Evolutionary conservation across 2,888 invertebrate species (phyloP).

Genomic region (Reticulitermes lucifugus): DNA sequence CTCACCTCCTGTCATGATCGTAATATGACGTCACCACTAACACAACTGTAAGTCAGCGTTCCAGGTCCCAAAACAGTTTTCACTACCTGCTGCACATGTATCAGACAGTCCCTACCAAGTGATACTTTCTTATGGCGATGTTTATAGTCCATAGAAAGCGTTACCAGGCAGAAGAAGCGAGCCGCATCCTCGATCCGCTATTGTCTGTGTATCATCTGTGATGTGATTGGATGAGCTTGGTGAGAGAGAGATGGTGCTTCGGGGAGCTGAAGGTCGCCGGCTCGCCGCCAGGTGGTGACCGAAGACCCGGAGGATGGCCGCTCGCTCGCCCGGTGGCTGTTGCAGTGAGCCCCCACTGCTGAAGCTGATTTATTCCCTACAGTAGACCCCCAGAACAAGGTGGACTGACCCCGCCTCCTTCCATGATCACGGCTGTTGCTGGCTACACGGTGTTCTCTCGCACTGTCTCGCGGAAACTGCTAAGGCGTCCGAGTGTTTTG

Average conservation of each 20-base stretch:
- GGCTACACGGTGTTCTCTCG: background rate
- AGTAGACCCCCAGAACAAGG: conserved; percentile 7
- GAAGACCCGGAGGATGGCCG: conserved; percentile 28
- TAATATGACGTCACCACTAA: background rate
- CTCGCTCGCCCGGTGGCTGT: conserved; percentile 25
- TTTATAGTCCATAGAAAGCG: conserved; percentile 17
- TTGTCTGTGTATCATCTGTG: conserved; percentile 26
- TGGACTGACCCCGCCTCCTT: conserved; percentile 23
- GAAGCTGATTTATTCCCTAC: conserved; percentile 25
- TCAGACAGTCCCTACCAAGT: background rate
- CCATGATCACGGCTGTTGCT: background rate
- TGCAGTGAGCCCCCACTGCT: background rate
- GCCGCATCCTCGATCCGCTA: conserved; percentile 19
- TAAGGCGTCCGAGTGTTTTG: too few relatives aligned
- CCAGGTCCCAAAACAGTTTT: background rate
- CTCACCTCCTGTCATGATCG: conserved; percentile 12
- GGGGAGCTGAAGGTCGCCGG: conserved; percentile 32
- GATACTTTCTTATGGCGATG: conserved; percentile 12
- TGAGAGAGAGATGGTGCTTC: conserved; percentile 29
- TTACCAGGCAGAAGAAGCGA: background rate
- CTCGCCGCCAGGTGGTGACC: conserved; percentile 48
- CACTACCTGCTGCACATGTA: background rate
- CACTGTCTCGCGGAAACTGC: background rate
- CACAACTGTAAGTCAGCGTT: conserved; percentile 1
- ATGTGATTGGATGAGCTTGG: conserved; percentile 27